Evolutionary conservation across 2,797 vertebrate species (phyloP).

Genomic region (Danio jaintianensis): DNA sequence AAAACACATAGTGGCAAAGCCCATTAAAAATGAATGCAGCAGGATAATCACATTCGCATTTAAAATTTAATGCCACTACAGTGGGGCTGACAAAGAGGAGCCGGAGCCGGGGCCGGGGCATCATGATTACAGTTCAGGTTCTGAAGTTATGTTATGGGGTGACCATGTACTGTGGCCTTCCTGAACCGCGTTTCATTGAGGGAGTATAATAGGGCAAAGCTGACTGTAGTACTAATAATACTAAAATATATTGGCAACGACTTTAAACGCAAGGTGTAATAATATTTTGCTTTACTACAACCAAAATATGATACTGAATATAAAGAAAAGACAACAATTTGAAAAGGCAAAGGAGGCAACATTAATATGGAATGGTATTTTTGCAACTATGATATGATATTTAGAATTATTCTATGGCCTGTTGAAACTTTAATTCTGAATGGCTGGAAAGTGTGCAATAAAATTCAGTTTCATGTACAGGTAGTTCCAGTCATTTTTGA

Average conservation of each 20-base stretch:
- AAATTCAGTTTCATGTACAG: no score
- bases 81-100: constrained; percentile 76
- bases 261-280: background rate
- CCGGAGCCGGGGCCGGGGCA: constrained; percentile 60
- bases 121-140: constrained; percentile 70
- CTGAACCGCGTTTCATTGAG: constrained; percentile 62
- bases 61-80: constrained; percentile 83
- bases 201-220: constrained; percentile 56
- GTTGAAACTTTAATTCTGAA: no score
- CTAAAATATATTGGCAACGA: constrained; percentile 25
- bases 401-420: no score
- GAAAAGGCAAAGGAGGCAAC: background rate
- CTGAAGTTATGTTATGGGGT: constrained; percentile 66
- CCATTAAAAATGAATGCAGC: constrained; percentile 88
- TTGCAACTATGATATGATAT: background rate
- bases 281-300: background rate
- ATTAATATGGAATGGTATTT: background rate
- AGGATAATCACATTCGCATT: constrained; percentile 86
- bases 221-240: constrained; percentile 58
- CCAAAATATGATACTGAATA: background rate
- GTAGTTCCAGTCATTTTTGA: no score
- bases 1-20: constrained; percentile 85
- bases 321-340: background rate
- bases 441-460: no score
- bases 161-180: constrained; percentile 59